Conservation (phyloP, 2,797 vertebrate species). For the Galagoides demidoff region DNA sequence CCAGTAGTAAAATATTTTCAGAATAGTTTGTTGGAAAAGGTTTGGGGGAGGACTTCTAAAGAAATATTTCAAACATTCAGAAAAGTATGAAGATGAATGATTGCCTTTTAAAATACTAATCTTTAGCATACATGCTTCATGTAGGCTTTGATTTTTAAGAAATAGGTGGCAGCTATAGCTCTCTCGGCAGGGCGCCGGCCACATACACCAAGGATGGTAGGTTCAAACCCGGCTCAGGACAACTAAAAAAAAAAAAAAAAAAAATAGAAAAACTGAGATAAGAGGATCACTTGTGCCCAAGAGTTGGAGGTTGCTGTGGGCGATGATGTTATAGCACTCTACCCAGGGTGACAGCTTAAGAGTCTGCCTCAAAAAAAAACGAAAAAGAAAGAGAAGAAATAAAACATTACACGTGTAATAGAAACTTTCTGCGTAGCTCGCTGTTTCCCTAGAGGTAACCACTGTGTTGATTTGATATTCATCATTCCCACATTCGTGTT, state of each 20-base stretch:
- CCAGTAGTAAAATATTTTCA: constrained; percentile 33
- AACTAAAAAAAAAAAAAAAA: no score
- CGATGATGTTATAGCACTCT: no score
- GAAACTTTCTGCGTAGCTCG: background rate
- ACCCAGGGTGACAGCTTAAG: no score
- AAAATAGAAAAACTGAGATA: no score
- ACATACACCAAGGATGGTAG: no score
- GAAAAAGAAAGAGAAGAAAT: no score
- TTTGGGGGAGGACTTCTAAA: background rate
- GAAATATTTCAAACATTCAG: constrained; percentile 22
- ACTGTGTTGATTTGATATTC: background rate
- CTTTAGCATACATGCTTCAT: background rate
- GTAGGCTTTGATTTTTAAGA: background rate
- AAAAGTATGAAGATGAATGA: background rate
- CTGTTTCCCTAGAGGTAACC: background rate
- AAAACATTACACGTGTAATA: background rate
- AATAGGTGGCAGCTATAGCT: background rate
- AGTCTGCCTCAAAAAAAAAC: no score
- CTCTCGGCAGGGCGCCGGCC: no score
- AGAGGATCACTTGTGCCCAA: no score
- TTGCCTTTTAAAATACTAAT: constrained; percentile 17
- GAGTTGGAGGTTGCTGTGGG: no score
- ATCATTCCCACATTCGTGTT: constrained; percentile 15
- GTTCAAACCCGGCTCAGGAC: no score
- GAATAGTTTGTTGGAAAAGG: background rate